Base-by-base conservation (phyloP, 2,797 vertebrate species). In the Botia almorhae region DNA sequence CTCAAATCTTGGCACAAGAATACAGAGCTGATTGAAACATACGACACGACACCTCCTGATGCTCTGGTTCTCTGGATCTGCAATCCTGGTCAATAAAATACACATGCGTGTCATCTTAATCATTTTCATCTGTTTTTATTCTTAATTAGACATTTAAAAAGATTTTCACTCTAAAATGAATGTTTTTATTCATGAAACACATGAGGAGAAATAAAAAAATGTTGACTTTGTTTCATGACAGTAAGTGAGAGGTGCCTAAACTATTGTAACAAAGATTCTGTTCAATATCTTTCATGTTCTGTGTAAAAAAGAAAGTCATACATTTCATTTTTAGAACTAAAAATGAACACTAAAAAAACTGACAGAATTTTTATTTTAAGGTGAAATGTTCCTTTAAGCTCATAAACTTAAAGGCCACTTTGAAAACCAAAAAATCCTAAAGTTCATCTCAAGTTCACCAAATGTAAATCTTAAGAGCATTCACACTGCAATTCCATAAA, bases 401-500 rank as follows among this genome's bases (percentile, higher is more conserved):
- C 16, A 13, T 33, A 17, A 61, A n/a, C 14, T 29, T 12, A 74
- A 74, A 29, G 56, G 10, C 0, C 4, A n/a, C 16, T 29, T 48
- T n/a, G 3, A 23, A 12, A 48, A 74, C 12, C 46, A 1, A 48
- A n/a, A 61, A n/a, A 29, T 16, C 23, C 12, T 21, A 17, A 36
- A 51, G 29, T 29, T 29, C 29, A 29, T 29, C 46, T 11, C 46
- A 50, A 36, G 7, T 14, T 29, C 1, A n/a, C 29, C 51, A n/a
- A n/a, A 14, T 11, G 46, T 2, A 75, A 21, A 65, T 7, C 23
- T 16, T 58, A 74, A 43, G 5, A 46, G 14, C 74, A 13, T 75
- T 74, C 65, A 61, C 58, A 56, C 69, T 26, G 21, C 2, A 29
- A 53, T 60, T 64, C 33, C 48, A 12, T 43, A 69, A 75, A 68